Evolutionary conservation across 2,113 vertebrate species (phyloP).

Genomic region (Heterocephalus glaber): DNA sequence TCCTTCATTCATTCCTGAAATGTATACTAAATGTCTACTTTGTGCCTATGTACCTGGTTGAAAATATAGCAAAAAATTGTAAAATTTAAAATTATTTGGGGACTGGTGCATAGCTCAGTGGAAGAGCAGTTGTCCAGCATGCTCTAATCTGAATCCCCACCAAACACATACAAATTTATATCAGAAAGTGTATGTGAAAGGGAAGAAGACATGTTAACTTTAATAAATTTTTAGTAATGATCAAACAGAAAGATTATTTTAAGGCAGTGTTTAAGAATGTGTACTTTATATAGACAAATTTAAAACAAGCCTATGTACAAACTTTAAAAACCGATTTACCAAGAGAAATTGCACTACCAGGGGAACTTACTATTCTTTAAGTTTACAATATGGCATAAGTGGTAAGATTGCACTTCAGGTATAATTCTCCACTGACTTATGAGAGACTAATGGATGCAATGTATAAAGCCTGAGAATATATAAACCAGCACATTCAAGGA

Average conservation of each 20-base stretch:
- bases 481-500: no score
- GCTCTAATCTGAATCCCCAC: background rate
- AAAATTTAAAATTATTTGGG: slow-evolving; percentile 7
- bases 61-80: background rate
- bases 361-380: no score
- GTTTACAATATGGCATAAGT: no score
- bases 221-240: slow-evolving; percentile 26
- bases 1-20: background rate
- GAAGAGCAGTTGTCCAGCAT: background rate
- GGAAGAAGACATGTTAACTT: background rate
- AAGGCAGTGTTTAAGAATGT: background rate
- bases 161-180: background rate
- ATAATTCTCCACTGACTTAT: no score
- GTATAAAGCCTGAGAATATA: no score
- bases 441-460: no score
- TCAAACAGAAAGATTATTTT: slow-evolving; percentile 20
- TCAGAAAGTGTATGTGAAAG: background rate
- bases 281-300: background rate
- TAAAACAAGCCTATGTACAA: background rate
- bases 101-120: background rate
- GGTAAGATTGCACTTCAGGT: no score
- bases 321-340: background rate
- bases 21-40: background rate
- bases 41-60: background rate
- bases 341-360: no score